Percentiles rank a stretch among this genome's conserved stretches.
Conservation (phyloP, 2,113 vertebrate species). For the Polypterus senegalus region DNA sequence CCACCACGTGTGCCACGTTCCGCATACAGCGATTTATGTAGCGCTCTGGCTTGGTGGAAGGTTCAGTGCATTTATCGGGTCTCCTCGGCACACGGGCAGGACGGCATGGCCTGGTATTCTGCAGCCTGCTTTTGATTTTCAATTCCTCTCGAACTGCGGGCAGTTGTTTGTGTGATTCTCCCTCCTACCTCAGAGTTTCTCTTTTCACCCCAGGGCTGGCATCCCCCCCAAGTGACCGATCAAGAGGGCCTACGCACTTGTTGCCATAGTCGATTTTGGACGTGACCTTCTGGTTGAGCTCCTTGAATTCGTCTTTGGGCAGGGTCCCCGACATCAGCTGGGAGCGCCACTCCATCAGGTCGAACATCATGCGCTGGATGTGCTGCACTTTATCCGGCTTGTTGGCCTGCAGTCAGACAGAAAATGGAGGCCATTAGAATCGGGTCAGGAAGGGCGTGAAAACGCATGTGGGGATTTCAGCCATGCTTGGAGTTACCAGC, state of each 20-base stretch:
- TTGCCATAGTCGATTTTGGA: slow-evolving; percentile 96
- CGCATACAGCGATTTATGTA: too few species aligned
- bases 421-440: neutral
- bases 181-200: too few species aligned
- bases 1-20: too few species aligned
- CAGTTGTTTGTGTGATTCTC: too few species aligned
- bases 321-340: slow-evolving; percentile 90
- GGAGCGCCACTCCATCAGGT: slow-evolving; percentile 92
- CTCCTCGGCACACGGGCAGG: too few species aligned
- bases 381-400: slow-evolving; percentile 63
- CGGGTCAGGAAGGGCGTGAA: neutral
- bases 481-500: too few species aligned
- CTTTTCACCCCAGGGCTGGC: too few species aligned
- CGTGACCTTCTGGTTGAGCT: slow-evolving; percentile 95
- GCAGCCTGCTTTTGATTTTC: too few species aligned
- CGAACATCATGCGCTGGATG: slow-evolving; percentile 83
- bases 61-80: too few species aligned
- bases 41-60: too few species aligned
- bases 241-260: slow-evolving; percentile 50
- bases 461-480: neutral
- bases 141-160: neutral
- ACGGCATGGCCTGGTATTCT: too few species aligned
- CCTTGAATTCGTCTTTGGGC: slow-evolving; percentile 90
- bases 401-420: slow-evolving; percentile 44
- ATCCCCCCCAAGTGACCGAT: too few species aligned